Evolutionary conservation across 2,113 vertebrate species (phyloP).

Genomic region (Hymenochirus boettgeri): DNA sequence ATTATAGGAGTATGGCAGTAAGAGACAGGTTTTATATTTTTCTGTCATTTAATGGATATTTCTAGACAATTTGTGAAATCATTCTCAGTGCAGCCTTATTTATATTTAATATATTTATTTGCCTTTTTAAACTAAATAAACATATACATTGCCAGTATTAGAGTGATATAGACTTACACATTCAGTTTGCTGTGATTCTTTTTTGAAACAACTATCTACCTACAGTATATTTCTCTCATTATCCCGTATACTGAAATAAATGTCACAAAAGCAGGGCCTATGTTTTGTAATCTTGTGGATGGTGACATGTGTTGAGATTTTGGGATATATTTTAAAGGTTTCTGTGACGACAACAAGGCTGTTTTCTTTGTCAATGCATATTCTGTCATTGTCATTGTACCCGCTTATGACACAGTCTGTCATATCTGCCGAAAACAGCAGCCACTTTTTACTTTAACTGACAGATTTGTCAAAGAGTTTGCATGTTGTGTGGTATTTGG

Average conservation of each 20-base stretch:
- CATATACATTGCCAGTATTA: slow-evolving; percentile 26
- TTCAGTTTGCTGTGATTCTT: slow-evolving; percentile 1
- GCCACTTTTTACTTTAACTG: slow-evolving; percentile 32
- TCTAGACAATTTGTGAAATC: slow-evolving; percentile 21
- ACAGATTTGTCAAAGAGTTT: slow-evolving; percentile 42
- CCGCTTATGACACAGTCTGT: slow-evolving; percentile 35
- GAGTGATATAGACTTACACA: slow-evolving; percentile 14
- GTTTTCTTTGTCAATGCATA: slow-evolving; percentile 41
- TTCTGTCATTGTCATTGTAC: slow-evolving; percentile 39
- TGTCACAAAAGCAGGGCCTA: slow-evolving; percentile 38
- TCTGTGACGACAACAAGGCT: slow-evolving; percentile 40
- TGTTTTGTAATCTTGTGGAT: slow-evolving; percentile 39
- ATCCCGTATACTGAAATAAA: slow-evolving; percentile 36
- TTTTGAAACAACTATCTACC: slow-evolving; percentile 14
- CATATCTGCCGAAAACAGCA: slow-evolving; percentile 31
- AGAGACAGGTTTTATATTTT: neutral
- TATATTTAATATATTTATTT: slow-evolving; percentile 7
- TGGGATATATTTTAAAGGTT: slow-evolving; percentile 41
- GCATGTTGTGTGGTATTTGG: slow-evolving; percentile 37
- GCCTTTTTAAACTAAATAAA: slow-evolving; percentile 32
- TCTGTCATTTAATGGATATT: neutral
- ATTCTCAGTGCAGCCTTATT: neutral
- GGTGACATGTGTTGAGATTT: slow-evolving; percentile 41
- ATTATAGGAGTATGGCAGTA: neutral
- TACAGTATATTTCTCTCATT: slow-evolving; percentile 36